Conservation (phyloP, 1,140 invertebrate species). For the Ostrea denselamellosa region DNA sequence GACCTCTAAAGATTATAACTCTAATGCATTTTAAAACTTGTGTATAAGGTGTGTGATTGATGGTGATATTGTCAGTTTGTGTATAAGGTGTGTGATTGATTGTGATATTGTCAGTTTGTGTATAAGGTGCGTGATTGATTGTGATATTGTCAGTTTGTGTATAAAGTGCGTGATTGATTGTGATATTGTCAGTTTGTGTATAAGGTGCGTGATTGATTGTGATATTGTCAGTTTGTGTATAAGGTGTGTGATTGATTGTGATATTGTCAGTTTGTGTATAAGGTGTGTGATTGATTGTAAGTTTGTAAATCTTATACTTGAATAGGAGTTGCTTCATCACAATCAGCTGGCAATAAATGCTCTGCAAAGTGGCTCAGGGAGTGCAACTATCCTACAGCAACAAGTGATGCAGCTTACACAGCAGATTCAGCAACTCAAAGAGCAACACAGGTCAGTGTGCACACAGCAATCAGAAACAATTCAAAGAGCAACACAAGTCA, state of each 20-base stretch:
- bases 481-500: neutral
- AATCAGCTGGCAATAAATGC: slow-evolving; percentile 69
- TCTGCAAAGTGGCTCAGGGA: slow-evolving; percentile 59
- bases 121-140: neutral
- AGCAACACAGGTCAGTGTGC: slow-evolving; percentile 65
- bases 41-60: too few species aligned
- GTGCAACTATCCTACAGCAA: slow-evolving; percentile 57
- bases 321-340: slow-evolving; percentile 68
- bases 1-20: too few species aligned
- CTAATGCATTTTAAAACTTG: too few species aligned
- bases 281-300: neutral
- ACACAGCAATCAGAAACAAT: too few species aligned
- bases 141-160: neutral
- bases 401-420: slow-evolving; percentile 64
- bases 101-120: neutral
- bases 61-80: neutral
- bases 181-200: neutral
- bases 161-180: neutral
- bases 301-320: neutral
- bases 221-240: too few species aligned
- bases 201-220: neutral
- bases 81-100: neutral
- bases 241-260: neutral
- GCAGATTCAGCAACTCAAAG: slow-evolving; percentile 62
- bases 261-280: neutral